These are phyloP conservation scores for Palythoa caribaeorum DNA, from an alignment of 92 coral and sea anemone genomes.

Conservation along the genomic window DNA sequence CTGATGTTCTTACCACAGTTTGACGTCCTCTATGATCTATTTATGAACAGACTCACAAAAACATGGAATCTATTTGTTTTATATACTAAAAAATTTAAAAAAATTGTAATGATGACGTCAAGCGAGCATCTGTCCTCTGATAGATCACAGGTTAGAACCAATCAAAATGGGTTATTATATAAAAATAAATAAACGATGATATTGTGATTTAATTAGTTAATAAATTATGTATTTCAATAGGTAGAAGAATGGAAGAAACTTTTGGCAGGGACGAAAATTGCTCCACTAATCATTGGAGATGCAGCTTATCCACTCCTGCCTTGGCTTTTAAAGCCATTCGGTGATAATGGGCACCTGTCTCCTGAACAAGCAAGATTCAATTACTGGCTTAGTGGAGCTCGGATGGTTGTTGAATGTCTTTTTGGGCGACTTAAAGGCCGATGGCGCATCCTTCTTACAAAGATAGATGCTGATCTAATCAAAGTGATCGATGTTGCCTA, in stretches of 20 bases:
- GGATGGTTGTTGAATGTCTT: conserved; percentile 16
- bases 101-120: too few species aligned
- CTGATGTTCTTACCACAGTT: too few species aligned
- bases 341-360: conserved; percentile 18
- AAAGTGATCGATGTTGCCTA: neutral
- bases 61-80: too few species aligned
- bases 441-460: conserved; percentile 5
- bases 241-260: neutral
- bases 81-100: too few species aligned
- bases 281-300: conserved; percentile 6
- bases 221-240: conserved; percentile 8
- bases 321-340: conserved; percentile 8
- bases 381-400: conserved; percentile 13
- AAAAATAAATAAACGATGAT: too few species aligned
- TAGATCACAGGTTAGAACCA: too few species aligned
- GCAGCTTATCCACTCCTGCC: conserved; percentile 23
- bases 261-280: neutral
- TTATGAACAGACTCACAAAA: too few species aligned
- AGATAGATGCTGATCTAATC: conserved; percentile 1
- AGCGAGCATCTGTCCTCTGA: too few species aligned
- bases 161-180: too few species aligned
- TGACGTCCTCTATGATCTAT: too few species aligned
- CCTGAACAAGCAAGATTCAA: conserved; percentile 9
- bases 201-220: conserved; percentile 7
- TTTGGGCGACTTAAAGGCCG: conserved; percentile 20